Conservation (phyloP, 2,888 invertebrate genomes). For the Drosophila atripex region DNA sequence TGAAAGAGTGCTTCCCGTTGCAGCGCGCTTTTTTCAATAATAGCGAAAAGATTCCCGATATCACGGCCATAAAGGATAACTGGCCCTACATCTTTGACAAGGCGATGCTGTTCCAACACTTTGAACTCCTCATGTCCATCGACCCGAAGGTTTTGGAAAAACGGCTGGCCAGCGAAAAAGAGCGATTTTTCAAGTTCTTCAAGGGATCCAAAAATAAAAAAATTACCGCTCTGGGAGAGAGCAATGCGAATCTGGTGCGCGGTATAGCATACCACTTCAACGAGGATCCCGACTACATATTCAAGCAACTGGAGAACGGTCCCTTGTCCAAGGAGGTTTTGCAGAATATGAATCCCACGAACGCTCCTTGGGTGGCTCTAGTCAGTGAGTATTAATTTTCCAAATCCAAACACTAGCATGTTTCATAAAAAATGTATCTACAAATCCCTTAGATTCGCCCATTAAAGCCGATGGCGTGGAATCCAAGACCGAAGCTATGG, state of each 20-base stretch:
- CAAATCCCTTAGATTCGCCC: constrained; percentile 25
- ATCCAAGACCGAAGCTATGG: constrained; percentile 58
- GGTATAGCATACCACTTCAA: constrained; percentile 72
- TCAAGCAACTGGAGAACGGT: constrained; percentile 64
- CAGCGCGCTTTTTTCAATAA: constrained; percentile 71
- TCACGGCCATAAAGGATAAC: constrained; percentile 66
- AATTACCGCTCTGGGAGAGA: constrained; percentile 59
- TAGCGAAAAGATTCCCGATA: constrained; percentile 71
- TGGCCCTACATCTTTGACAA: constrained; percentile 72
- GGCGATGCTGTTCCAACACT: constrained; percentile 65
- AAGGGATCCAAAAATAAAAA: constrained; percentile 71
- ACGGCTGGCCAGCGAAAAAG: constrained; percentile 53
- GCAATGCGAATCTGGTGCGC: constrained; percentile 65
- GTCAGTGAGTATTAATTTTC: constrained; percentile 61
- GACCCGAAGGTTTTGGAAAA: constrained; percentile 65
- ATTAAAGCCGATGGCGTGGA: constrained; percentile 22
- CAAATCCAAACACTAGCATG: too few relatives aligned
- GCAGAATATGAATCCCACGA: constrained; percentile 67
- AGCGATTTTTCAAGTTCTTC: constrained; percentile 70
- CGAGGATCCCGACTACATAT: constrained; percentile 71
- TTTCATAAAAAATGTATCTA: neutral
- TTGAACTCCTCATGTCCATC: constrained; percentile 73
- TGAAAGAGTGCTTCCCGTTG: constrained; percentile 73
- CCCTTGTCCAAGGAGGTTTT: constrained; percentile 56
- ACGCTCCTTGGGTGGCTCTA: constrained; percentile 74